Evolutionary conservation across 2,888 invertebrate species (phyloP), one percentile per base, ranked within the genome.

Genomic region (Cosmia pyralina): DNA sequence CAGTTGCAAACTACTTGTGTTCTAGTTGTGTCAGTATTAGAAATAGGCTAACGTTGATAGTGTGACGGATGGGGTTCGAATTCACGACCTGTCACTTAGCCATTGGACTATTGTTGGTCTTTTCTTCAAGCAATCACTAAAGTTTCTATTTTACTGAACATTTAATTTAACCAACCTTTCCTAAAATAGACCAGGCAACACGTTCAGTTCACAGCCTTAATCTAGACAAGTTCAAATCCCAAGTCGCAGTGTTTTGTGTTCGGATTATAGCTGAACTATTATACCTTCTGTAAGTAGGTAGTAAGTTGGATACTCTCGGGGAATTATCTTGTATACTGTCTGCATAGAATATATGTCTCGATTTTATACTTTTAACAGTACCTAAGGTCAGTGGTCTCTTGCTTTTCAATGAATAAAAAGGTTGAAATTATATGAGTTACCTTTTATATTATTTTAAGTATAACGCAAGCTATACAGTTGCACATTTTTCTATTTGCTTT

Each of bases 161-260:
- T 44, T 48, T n/a, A 34, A 59, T 53, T 72, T 59, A 11, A 5
- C 13, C 11, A 38, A 59, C 15, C 1, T 11, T 22, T 5, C 19
- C 17, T n/a, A 28, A 55, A 62, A 55, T 41, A 48, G 17, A 34
- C 38, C 8, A 59, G 6, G 10, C 17, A n/a, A 41, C 74, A 73
- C 50, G 68, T 74, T 57, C 46, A 34, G 28, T 53, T 62, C 50
- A 65, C 46, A 65, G 22, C 34, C 48, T 52, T 57, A 55, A 28
- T 62, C 7, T n/a, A 60, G 55, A 48, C 10, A 60, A 77, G 59
- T 77, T 79, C 4, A 69, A 76, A 70, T 82, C 80, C 80, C 72
- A 28, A 62, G 76, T 55, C 55, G 22, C 50, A 41, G 17, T 68
- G 74, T 69, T 74, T 72, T 62, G 62, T 72, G 57, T 79, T 75